Base-by-base conservation (phyloP, 2,888 invertebrate genomes). In the Papilio elwesi region DNA sequence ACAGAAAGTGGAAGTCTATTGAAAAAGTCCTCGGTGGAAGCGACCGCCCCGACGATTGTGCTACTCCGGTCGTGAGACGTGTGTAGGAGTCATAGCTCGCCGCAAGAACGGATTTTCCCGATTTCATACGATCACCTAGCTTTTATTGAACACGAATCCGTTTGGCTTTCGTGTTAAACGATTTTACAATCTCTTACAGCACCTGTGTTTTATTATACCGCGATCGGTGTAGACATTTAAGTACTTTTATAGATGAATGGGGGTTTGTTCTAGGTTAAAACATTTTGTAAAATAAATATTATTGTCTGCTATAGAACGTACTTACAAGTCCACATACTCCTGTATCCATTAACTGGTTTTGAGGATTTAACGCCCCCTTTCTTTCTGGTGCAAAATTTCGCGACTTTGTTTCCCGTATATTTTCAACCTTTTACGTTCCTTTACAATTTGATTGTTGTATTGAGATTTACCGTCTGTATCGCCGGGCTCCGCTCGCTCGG, bases 1-100 rank as follows among this genome's bases (percentile, higher is more conserved):
- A 92, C 91, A 91, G 91, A 91, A 91, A 90, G 90, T 89, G 85
- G 85, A 86, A 87, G 63, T 74, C 70, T 75, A 66, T 69, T 66
- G 70, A 73, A 71, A 71, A 71, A 71, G 66, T 51, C 53, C 43
- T 43, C 43, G 59, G 9, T 43, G 62, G 53, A 12, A 4, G 26
- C 26, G 63, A 68, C 62, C 76, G 74, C 74, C 73, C 66, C 55
- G 65, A 15, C 71, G 71, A 51, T 69, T 71, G 63, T 48, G 64
- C 36, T 64, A 57, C 36, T 65, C 43, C 26, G 6, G 49, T 13
- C 16, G 63, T 53, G 47, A 64, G 52, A 53, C 65, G 64, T 65
- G 65, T 48, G 70, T 65, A 16, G 13, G 49, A 65, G 55, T 63
- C 68, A 49, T 64, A 64, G 70, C 70, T 64, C 64, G 49, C 65